Evolutionary conservation across 1,140 invertebrate genomes (phyloP), one percentile per base, ranked within the genome.

Genomic region (Trachelipus rathkii): DNA sequence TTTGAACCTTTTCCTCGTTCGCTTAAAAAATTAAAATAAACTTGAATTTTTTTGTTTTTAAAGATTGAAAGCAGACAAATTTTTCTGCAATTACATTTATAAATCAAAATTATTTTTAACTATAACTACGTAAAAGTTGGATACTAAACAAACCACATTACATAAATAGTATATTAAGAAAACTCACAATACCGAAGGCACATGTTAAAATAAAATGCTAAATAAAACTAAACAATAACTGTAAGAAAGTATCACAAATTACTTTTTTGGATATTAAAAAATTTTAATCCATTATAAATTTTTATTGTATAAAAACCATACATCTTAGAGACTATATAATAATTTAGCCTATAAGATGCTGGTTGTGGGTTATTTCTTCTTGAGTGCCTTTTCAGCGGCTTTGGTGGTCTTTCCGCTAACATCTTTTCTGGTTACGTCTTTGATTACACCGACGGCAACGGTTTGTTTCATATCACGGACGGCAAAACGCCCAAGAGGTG

Each of bases 391-490:
- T 88, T 96, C 94, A 84, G 95, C 96, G 84, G 95, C 94, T 90
- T 97, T 98, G 88, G 96, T 98, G 85, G 95, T 92, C 89, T 97
- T 97, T 83, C 94, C 95, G 79, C 90, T 87, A 5, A 89, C 87
- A 81, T 96, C 95, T 88, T 95, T 95, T 72, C 93, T 92, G 84
- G 87, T 92, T 74, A 95, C 93, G 74, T 88, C 89, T 87, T 97
- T 97, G 86, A 97, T 97, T 84, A 99, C 96, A 84, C 97, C 97
- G 76, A 99, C 97, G 82, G 97, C 97, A 33, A 99, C 97, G 5
- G 97, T 99, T 87, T 99, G 96, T 86, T 96, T 92, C 97, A 99
- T 99, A 88, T 99, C 97, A 87, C 97, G 94, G 21, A 99, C 96
- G 80, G 97, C 97, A 85, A 99, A 99, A 86, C 97, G 93, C 82